phyloP scores from a whole-genome alignment of 2,888 invertebrate species.

The Cabera pusaria region DNA sequence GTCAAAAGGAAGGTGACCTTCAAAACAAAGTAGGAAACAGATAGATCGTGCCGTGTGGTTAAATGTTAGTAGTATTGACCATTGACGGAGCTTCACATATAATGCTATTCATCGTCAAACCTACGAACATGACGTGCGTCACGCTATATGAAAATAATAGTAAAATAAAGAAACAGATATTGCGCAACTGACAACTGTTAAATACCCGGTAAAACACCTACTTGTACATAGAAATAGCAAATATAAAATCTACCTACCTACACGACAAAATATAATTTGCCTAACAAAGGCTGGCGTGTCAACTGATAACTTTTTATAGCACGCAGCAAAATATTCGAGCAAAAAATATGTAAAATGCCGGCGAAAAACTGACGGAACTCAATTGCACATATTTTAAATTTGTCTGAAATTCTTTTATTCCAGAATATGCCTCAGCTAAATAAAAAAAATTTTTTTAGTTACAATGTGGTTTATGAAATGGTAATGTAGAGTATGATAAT shows the following conservation, averaged over 20 bases:
- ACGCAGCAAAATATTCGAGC: constrained; percentile 30
- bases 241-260: constrained; percentile 31
- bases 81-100: constrained; percentile 36
- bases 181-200: constrained; percentile 45
- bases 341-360: constrained; percentile 18
- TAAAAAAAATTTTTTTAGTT: neutral
- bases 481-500: constrained; percentile 3
- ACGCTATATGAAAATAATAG: constrained; percentile 49
- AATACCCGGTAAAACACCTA: constrained; percentile 42
- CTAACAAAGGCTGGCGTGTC: constrained; percentile 49
- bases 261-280: constrained; percentile 42
- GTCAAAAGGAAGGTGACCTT: constrained; percentile 36
- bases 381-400: constrained; percentile 4
- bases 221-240: constrained; percentile 33
- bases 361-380: constrained; percentile 7
- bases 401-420: neutral
- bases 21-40: constrained; percentile 32
- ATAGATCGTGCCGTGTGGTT: constrained; percentile 38
- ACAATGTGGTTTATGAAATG: constrained; percentile 7
- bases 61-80: constrained; percentile 35
- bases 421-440: constrained; percentile 3
- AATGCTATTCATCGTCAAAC: no score
- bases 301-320: constrained; percentile 37
- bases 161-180: constrained; percentile 51
- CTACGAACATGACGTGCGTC: constrained; percentile 51